Percentiles rank a stretch among this genome's conserved stretches.
These are phyloP conservation scores for Tetragonula clypearis DNA, from an alignment of 1,140 invertebrate genomes.

Conservation along the genomic window DNA sequence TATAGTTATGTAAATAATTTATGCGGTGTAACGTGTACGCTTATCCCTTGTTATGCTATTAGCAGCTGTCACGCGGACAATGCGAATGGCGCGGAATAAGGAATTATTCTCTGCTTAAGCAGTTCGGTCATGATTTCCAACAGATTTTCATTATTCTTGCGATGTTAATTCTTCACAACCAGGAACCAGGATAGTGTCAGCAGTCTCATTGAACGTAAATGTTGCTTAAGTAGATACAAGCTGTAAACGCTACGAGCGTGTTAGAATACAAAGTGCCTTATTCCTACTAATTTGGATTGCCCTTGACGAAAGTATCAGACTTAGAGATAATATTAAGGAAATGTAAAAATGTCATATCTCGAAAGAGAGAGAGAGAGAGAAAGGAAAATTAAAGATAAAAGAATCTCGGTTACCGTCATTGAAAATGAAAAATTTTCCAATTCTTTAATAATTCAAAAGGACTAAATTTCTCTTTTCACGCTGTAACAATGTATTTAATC, in stretches of 20 bases:
- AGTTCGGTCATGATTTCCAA: slow-evolving; percentile 17
- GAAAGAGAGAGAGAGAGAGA: background rate
- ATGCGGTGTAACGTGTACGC: no score
- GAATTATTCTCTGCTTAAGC: background rate
- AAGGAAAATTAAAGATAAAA: no score
- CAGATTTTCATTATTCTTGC: slow-evolving; percentile 20
- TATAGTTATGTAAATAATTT: no score
- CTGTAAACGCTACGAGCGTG: background rate
- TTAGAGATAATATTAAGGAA: background rate
- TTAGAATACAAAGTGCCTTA: background rate
- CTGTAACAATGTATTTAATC: background rate
- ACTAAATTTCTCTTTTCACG: background rate
- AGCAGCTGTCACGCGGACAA: background rate
- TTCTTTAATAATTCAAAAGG: background rate
- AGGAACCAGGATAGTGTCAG: slow-evolving; percentile 5
- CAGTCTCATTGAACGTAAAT: slow-evolving; percentile 16
- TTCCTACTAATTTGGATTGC: slow-evolving; percentile 1
- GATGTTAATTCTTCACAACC: slow-evolving; percentile 20
- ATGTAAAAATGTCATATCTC: background rate
- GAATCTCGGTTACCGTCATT: no score
- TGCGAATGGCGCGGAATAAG: background rate
- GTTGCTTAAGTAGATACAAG: background rate
- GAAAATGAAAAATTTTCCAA: background rate
- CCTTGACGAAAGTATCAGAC: background rate
- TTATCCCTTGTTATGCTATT: background rate